These are phyloP conservation scores for Cyclophora punctaria DNA, from an alignment of 2,888 invertebrate genomes.

Conservation along the genomic window DNA sequence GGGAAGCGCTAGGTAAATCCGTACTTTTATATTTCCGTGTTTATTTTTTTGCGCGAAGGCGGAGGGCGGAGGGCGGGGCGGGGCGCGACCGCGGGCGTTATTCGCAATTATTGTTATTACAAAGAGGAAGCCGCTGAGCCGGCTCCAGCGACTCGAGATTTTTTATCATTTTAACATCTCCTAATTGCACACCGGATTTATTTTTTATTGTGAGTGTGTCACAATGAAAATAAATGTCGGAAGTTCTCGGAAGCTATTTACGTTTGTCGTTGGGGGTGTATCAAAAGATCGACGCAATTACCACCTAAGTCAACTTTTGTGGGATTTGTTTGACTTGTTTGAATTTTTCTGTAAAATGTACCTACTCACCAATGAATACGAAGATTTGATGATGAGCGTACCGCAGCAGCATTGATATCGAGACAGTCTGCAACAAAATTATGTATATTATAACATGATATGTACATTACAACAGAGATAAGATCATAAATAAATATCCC, in stretches of 20 bases:
- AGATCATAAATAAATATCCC: too few relatives aligned
- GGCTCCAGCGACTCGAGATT: constrained; percentile 46
- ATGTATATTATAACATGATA: too few relatives aligned
- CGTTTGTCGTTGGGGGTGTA: background rate
- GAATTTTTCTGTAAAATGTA: constrained; percentile 24
- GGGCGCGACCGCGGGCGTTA: constrained; percentile 51
- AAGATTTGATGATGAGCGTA: constrained; percentile 99
- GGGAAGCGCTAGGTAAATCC: constrained; percentile 51
- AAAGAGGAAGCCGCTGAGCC: constrained; percentile 67
- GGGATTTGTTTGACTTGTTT: background rate
- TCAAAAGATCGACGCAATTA: constrained; percentile 5
- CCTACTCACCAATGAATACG: constrained; percentile 98
- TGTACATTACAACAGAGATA: too few relatives aligned
- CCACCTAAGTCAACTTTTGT: constrained; percentile 1
- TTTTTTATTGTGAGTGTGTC: background rate
- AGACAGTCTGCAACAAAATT: constrained; percentile 90
- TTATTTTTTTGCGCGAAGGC: constrained; percentile 38
- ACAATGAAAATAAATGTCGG: constrained; percentile 2
- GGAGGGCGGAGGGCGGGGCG: constrained; percentile 45
- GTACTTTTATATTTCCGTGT: constrained; percentile 33
- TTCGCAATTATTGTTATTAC: constrained; percentile 74
- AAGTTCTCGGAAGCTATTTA: background rate
- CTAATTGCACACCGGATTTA: constrained; percentile 35
- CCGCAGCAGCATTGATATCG: constrained; percentile 96
- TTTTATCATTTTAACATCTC: constrained; percentile 49